Base-by-base conservation (phyloP, 2,797 vertebrate species). In the Microcaecilia unicolor region DNA sequence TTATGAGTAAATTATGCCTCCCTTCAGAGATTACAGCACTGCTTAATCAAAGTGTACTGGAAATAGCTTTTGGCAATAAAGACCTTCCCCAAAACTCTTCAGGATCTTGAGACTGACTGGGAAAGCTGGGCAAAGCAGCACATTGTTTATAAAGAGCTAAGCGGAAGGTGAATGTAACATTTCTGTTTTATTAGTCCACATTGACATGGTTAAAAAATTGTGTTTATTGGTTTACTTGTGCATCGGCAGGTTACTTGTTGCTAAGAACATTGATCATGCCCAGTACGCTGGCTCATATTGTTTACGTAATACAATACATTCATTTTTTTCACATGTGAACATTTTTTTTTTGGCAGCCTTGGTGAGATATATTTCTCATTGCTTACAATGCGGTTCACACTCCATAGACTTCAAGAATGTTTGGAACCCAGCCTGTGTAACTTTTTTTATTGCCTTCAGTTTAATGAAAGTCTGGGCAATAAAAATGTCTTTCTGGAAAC, bases 11-110 rank as follows among this genome's bases (percentile, higher is more conserved):
- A 77, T 66, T 74, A 76, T 78, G 77, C 57, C 74, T 81, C 71
- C 68, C 74, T 73, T 82, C 61, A 69, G 67, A 65, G 77, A 78
- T 78, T 78, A 77, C 71, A 47, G 62, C 71, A 80, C 70, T 42
- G 43, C 56, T 74, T 76, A 77, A 80, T 82, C 80, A 82, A 80
- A 82, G 78, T 72, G 73, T 71, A 67, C 64, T 80, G 72, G 68
- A 83, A 81, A 81, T 69, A 73, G 59, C 66, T 80, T 54, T 63
- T 80, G 76, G 77, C 78, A 77, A 44, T 29, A 15, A 31, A 10
- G 51, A 32, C 10, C 2, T 55, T 72, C 57, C 51, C 60, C 70
- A 64, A 60, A 69, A 72, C 65, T 70, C 66, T 58, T 76, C 58
- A 46, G 31, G 40, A 0, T 0, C 39, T 22, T 25, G 18, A 45